Conservation (phyloP, 1,140 invertebrate species). For the Panonychus citri region DNA sequence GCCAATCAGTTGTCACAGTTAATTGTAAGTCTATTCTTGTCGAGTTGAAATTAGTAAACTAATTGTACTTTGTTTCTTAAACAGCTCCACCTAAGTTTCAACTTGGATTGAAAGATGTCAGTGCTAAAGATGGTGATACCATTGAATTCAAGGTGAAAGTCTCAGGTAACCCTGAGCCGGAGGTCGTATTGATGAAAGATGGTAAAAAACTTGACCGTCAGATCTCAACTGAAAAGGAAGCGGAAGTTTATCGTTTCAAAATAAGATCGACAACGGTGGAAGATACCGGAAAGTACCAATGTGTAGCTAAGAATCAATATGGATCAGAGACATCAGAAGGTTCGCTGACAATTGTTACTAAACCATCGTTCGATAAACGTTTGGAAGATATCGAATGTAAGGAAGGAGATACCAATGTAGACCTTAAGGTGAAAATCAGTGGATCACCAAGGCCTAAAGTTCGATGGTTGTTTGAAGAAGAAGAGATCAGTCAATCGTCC, state of each 20-base stretch:
- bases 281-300: slow-evolving; percentile 70
- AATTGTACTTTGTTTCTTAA: slow-evolving; percentile 24
- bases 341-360: slow-evolving; percentile 8
- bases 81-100: slow-evolving; percentile 13
- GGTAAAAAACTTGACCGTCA: slow-evolving; percentile 17
- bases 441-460: slow-evolving; percentile 55
- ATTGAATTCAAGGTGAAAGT: slow-evolving; percentile 55
- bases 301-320: slow-evolving; percentile 61
- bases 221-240: slow-evolving; percentile 60
- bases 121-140: slow-evolving; percentile 49
- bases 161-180: slow-evolving; percentile 52
- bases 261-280: slow-evolving; percentile 59
- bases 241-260: slow-evolving; percentile 60
- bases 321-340: slow-evolving; percentile 22
- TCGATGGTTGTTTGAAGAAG: slow-evolving; percentile 36
- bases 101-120: slow-evolving; percentile 29
- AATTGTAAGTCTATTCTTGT: slow-evolving; percentile 24
- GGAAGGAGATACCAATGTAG: slow-evolving; percentile 47
- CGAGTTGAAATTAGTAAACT: not conserved
- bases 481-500: slow-evolving; percentile 35
- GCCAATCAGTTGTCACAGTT: slow-evolving; percentile 28
- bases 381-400: slow-evolving; percentile 38
- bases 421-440: slow-evolving; percentile 52
- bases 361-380: slow-evolving; percentile 25
- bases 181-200: slow-evolving; percentile 45